Base-by-base conservation (phyloP, 1,140 invertebrate genomes). In the Stenopsyche tienmushanensis region DNA sequence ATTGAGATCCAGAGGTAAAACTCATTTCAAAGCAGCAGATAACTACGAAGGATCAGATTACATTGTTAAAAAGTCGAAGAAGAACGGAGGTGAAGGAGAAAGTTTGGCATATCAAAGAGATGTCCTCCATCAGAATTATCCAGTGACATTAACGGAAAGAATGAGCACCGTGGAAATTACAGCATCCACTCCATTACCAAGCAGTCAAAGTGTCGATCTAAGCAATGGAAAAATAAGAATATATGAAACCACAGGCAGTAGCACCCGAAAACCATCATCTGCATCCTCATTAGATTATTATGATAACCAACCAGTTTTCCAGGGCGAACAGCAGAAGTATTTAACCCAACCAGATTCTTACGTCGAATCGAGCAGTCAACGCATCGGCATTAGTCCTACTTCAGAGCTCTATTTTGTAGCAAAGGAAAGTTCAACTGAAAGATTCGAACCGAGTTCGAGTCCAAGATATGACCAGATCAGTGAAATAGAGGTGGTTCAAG, bases 51-150 rank as follows among this genome's bases (percentile, higher is more conserved):
- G 65, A 55, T 21, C 47, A n/a, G 68, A 70, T 41, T 50, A 52
- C 39, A 41, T 63, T 41, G 26, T 50, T 74, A 80, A 76, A 54
- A 72, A 65, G 74, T 74, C 41, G 64, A 80, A 72, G 69, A 74
- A 66, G 73, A 76, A 73, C 44, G 73, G 47, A 13, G 76, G 75
- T 50, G 74, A 78, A 70, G 62, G 52, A 45, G 64, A 75, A 53
- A 78, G 80, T 66, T 71, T 85, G 64, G 83, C 83, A 2, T 84
- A 85, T 70, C 83, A 84, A 73, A 75, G 83, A 63, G 83, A 85
- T 72, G 81, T 85, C 9, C 72, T 85, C 9, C 83, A 85, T 69
- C 83, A 85, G 71, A 85, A 85, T 66, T 85, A 85, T 67, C 83
- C 83, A 5, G 81, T 80, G 0, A 81, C 80, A 1, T 49, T 80